Base-by-base conservation (phyloP, 1,140 invertebrate species). In the Hyles vespertilio region DNA sequence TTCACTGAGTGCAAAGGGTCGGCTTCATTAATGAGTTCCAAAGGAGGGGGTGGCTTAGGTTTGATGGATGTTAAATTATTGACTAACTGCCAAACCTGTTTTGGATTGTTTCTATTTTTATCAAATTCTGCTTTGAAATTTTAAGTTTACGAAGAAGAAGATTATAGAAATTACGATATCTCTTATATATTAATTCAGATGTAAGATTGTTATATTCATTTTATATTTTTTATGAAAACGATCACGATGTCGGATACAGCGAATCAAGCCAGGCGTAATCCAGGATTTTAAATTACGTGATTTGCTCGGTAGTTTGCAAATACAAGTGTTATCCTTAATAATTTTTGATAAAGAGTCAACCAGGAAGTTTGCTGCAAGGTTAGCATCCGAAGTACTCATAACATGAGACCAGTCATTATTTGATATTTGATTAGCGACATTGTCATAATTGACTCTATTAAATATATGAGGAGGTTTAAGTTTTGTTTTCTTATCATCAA, bases 121-220 rank as follows among this genome's bases (percentile, higher is more conserved):
- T 4, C 32, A 10, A 34, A 51, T 33, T 51, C 50, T 3, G 8
- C 5, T 51, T n/a, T 51, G 32, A 22, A 10, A 4, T 51, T 34
- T 34, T 51, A 34, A 51, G n/a, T 12, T 51, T 51, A n/a, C n/a
- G 32, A 32, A 51, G 34, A 34, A 51, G 32, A 3, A 4, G 9
- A 8, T 51, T 51, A 34, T 32, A 51, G 33, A 33, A 51, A 34
- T 51, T 51, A 12, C 50, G 50, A 34, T 51, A 51, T 10, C 50
- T 32, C 34, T 34, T 34, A 34, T 51, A 51, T 9, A 34, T 34
- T 33, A 7, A n/a, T 34, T 51, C n/a, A 11, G 33, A 5, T 9
- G 11, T 34, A 32, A 51, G 10, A 33, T 51, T 51, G 12, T 33
- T 34, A 32, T 6, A 33, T 5, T n/a, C 12, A 34, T 51, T 11